phyloP scores from a whole-genome alignment of 2,113 vertebrate genomes.

The Myxocyprinus asiaticus region DNA sequence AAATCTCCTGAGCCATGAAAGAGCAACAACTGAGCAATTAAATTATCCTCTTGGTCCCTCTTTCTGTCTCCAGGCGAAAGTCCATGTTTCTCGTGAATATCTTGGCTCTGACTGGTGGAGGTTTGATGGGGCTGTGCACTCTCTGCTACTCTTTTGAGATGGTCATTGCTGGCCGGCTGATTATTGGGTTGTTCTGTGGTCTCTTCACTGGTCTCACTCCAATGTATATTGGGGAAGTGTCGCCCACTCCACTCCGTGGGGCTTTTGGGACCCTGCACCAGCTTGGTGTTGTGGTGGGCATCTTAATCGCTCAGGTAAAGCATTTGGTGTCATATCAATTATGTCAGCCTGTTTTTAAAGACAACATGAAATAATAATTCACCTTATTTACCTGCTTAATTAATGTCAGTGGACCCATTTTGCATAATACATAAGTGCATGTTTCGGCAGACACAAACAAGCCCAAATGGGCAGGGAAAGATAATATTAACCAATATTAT shows the following conservation, averaged over 20 bases:
- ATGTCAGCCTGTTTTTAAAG: too few relatives aligned
- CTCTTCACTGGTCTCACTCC: conserved; percentile 93
- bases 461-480: too few relatives aligned
- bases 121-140: conserved; percentile 87
- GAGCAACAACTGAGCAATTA: too few relatives aligned
- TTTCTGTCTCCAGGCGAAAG: conserved; percentile 78
- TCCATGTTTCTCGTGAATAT: conserved; percentile 91
- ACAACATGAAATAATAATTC: too few relatives aligned
- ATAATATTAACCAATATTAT: too few relatives aligned
- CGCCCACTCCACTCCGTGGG: conserved; percentile 86
- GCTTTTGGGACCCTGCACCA: conserved; percentile 95
- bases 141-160: conserved; percentile 84
- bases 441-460: too few relatives aligned
- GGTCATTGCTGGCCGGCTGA: conserved; percentile 87
- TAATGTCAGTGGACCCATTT: too few relatives aligned
- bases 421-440: too few relatives aligned
- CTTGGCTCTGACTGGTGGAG: conserved; percentile 80
- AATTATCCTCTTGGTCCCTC: too few relatives aligned
- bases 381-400: too few relatives aligned
- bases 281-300: conserved; percentile 93
- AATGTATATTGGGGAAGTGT: conserved; percentile 94
- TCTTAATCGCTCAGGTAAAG: conserved; percentile 91
- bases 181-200: conserved; percentile 91
- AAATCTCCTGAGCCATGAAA: too few relatives aligned
- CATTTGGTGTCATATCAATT: background rate